Evolutionary conservation across 2,888 invertebrate genomes (phyloP), one percentile per base, ranked within the genome.

Genomic region (Trissoscelio sp.): DNA sequence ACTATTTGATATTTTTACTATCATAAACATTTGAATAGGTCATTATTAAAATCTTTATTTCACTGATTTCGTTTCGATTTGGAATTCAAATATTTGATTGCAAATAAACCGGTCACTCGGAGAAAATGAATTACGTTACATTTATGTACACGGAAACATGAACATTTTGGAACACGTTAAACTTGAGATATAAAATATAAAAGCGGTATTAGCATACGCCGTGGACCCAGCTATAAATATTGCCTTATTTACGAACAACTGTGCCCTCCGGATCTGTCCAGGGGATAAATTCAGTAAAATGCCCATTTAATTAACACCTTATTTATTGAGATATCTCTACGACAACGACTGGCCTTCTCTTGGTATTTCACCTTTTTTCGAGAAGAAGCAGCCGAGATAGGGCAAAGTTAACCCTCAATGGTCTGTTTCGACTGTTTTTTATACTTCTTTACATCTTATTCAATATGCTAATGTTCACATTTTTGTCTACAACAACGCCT

Each of bases 291-390:
- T 87, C 87, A 89, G 83, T 85, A 87, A 90, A 90, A 89, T 89
- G 88, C 89, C 88, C 87, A 88, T 90, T 90, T 90, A 91, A 91
- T 91, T 91, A 91, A 89, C 90, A 89, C 89, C 89, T 91, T 91
- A 91, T 91, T 91, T 91, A 91, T 91, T 89, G 90, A 89, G 90
- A 89, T 86, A 89, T 90, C 88, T 84, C 85, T 80, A 58, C 81
- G 73, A 72, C 83, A 60, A 64, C 75, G 77, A 42, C 72, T 79
- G 46, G 70, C 69, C 67, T 75, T 67, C 74, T 81, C 69, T 77
- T 66, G 83, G 81, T 77, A 79, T 83, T 83, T 77, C 69, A 67
- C 58, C 72, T 72, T 83, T 77, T 81, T 53, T 73, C 73, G 51
- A n/a, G 48, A 14, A 60, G 51, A 58, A 66, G 39, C 69, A 53